A percentile compares a stretch with the other conserved stretches of the same genome.
Conservation (phyloP, 2,888 invertebrate genomes). For the Acronicta psi region DNA sequence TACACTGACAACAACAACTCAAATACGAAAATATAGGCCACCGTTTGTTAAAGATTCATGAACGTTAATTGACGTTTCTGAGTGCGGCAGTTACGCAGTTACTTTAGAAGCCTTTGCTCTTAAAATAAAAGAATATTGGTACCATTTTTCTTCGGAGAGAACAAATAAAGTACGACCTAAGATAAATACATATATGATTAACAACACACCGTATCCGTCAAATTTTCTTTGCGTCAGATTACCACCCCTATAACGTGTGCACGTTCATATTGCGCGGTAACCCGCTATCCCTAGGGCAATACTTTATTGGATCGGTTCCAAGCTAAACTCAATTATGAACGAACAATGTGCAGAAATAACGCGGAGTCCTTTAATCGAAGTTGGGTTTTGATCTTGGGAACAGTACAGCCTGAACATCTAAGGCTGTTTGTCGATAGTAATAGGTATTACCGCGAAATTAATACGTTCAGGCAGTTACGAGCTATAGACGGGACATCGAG, state of each 20-base stretch:
- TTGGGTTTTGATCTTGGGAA: constrained; percentile 56
- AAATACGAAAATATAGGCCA: too few relatives aligned
- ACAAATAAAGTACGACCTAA: not conserved
- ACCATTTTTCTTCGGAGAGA: not conserved
- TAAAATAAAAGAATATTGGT: too few relatives aligned
- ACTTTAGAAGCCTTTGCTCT: too few relatives aligned
- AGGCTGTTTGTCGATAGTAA: constrained; percentile 36
- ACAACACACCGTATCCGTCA: constrained; percentile 9
- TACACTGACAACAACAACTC: too few relatives aligned
- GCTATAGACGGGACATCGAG: constrained; percentile 5
- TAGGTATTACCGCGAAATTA: constrained; percentile 34
- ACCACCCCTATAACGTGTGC: constrained; percentile 56
- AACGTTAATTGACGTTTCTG: too few relatives aligned
- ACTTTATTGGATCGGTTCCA: constrained; percentile 78
- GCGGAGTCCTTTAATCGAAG: constrained; percentile 60
- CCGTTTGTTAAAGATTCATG: too few relatives aligned
- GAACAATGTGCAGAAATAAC: constrained; percentile 69
- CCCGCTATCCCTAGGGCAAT: constrained; percentile 60
- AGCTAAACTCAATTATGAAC: constrained; percentile 77
- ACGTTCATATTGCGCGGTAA: constrained; percentile 52
- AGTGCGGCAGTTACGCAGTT: too few relatives aligned
- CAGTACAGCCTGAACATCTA: constrained; percentile 27
- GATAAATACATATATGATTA: not conserved
- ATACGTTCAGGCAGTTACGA: constrained; percentile 26
- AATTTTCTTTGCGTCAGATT: constrained; percentile 35